Evolutionary conservation across 2,113 vertebrate genomes (phyloP).

Genomic region (Indicator indicator): DNA sequence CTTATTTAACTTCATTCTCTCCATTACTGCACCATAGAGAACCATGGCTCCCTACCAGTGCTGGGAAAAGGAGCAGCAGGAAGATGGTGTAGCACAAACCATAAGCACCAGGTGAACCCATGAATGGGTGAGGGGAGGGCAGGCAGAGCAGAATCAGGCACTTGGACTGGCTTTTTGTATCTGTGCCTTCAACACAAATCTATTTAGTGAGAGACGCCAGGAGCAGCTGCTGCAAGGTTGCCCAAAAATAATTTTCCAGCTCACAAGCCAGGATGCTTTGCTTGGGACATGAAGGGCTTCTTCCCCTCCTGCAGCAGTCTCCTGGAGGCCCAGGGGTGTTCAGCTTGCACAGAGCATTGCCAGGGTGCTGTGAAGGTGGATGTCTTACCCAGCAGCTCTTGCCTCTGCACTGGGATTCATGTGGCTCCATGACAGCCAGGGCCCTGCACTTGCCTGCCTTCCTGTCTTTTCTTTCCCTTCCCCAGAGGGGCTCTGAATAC

Average conservation of each 20-base stretch:
- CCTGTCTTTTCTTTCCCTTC: background rate
- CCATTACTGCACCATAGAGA: rapidly evolving
- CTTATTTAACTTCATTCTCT: background rate
- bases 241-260: background rate
- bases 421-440: background rate
- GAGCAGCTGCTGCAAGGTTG: background rate
- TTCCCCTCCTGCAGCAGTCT: background rate
- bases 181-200: background rate
- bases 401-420: background rate
- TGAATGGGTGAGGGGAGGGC: rapidly evolving
- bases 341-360: constrained; percentile 2
- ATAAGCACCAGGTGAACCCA: background rate
- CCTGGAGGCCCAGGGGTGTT: background rate
- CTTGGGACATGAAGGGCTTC: constrained; percentile 1
- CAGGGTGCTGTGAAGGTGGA: background rate
- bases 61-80: background rate
- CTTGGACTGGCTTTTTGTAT: background rate
- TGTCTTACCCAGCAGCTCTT: constrained; percentile 29
- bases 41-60: background rate
- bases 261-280: constrained; percentile 21
- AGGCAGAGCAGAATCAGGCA: background rate
- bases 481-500: constrained; percentile 31
- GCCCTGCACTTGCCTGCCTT: background rate
- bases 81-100: background rate
- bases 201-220: background rate